Conservation (phyloP, 2,888 invertebrate species). For the Palloptera scutellata region DNA sequence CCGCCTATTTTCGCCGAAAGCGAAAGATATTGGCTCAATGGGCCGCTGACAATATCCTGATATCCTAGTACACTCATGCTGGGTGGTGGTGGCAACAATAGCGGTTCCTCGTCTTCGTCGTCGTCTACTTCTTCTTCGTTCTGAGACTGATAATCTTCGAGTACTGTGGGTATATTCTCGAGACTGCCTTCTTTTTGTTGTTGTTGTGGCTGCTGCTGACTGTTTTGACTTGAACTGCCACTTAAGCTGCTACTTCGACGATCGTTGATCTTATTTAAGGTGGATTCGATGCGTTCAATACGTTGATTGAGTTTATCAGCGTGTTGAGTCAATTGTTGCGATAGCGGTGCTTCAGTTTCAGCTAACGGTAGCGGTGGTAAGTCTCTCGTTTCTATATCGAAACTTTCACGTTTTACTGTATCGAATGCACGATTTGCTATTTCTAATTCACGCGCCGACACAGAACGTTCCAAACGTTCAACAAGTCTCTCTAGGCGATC, state of each 20-base stretch:
- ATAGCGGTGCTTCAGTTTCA: conserved; percentile 29
- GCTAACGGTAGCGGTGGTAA: conserved; percentile 46
- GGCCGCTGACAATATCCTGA: conserved; percentile 77
- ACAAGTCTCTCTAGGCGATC: conserved; percentile 79
- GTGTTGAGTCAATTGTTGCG: conserved; percentile 37
- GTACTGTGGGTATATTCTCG: conserved; percentile 54
- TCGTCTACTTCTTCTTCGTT: not conserved
- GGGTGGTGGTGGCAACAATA: conserved; percentile 45
- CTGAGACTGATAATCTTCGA: conserved; percentile 49
- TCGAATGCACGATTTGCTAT: conserved; percentile 54
- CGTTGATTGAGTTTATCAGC: conserved; percentile 46
- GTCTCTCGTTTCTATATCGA: conserved; percentile 51
- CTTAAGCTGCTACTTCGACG: conserved; percentile 46
- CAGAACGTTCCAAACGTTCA: conserved; percentile 72
- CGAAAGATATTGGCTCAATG: conserved; percentile 77
- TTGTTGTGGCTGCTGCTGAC: conserved; percentile 30
- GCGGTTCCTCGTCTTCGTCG: conserved; percentile 18
- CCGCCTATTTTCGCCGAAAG: conserved; percentile 84
- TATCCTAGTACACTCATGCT: conserved; percentile 81
- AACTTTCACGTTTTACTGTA: conserved; percentile 51
- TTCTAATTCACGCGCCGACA: conserved; percentile 55
- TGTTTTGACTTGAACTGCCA: conserved; percentile 33
- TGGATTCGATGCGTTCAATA: conserved; percentile 51
- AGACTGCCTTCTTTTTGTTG: conserved; percentile 45
- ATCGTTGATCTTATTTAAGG: conserved; percentile 51